A percentile compares a stretch with the other conserved stretches of the same genome.
phyloP scores from a whole-genome alignment of 2,113 vertebrate species.

The Dolichallabes microphthalmus region DNA sequence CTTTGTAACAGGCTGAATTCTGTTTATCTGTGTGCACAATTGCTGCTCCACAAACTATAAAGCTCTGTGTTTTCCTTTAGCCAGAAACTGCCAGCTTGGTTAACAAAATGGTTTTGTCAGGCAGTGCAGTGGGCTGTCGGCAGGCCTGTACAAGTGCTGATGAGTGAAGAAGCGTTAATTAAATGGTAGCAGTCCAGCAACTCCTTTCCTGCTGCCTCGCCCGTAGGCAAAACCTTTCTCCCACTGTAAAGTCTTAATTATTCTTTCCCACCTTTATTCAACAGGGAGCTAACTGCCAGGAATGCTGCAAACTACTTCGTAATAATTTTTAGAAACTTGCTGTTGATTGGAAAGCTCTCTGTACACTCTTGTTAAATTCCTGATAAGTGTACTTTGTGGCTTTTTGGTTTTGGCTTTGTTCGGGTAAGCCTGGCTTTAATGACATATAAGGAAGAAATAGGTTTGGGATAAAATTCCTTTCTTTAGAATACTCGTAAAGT shows the following conservation, averaged over 20 bases:
- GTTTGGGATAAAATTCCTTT: not conserved
- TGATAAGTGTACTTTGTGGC: conserved; percentile 35
- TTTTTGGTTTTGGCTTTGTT: conserved; percentile 22
- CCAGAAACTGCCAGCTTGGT: conserved; percentile 50
- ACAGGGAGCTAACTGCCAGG: conserved; percentile 43
- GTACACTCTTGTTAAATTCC: conserved; percentile 23
- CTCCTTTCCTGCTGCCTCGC: conserved; percentile 1
- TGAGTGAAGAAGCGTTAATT: conserved; percentile 52
- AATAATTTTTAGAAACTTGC: conserved; percentile 30
- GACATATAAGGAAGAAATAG: conserved; percentile 7
- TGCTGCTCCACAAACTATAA: conserved; percentile 56
- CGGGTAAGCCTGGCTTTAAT: conserved; percentile 32
- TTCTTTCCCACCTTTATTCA: conserved; percentile 32
- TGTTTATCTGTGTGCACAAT: conserved; percentile 60
- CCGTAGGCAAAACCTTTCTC: conserved; percentile 13
- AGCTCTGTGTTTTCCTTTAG: conserved; percentile 57
- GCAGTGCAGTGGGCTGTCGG: conserved; percentile 40
- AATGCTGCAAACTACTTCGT: conserved; percentile 28
- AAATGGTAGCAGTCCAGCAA: conserved; percentile 63
- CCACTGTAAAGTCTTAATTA: conserved; percentile 62
- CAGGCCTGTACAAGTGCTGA: conserved; percentile 12
- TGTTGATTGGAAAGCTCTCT: conserved; percentile 27
- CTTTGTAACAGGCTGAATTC: conserved; percentile 66
- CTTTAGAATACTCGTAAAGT: conserved; percentile 3
- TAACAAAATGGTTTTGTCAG: conserved; percentile 55